Evolutionary conservation across 2,113 vertebrate species (phyloP).

Genomic region (Albula goreensis): DNA sequence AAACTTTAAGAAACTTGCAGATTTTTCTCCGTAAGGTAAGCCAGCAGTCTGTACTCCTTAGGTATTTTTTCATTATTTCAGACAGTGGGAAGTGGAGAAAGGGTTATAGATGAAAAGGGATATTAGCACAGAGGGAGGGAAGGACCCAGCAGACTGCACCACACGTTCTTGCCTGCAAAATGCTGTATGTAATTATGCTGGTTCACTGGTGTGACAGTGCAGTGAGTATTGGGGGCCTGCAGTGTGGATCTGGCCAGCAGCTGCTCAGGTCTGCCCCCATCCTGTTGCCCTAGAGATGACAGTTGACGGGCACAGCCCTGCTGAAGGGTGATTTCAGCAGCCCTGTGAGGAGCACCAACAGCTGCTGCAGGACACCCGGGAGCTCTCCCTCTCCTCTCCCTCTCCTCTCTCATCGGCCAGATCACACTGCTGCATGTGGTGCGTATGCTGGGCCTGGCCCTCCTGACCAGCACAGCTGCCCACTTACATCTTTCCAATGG

Average conservation of each 20-base stretch:
- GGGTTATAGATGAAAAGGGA: no score
- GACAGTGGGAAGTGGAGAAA: neutral
- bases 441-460: neutral
- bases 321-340: slow-evolving; percentile 19
- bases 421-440: neutral
- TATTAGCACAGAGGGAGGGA: no score
- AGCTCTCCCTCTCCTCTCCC: neutral
- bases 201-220: neutral
- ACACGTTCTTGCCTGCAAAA: neutral
- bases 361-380: neutral
- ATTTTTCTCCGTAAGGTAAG: no score
- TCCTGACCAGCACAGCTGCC: slow-evolving; percentile 10
- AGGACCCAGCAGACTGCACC: neutral
- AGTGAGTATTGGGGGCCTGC: neutral
- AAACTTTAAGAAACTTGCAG: no score
- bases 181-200: neutral
- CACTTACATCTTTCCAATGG: neutral
- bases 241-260: neutral
- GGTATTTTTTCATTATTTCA: neutral
- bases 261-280: neutral
- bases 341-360: slow-evolving; percentile 8
- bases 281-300: slow-evolving; percentile 1
- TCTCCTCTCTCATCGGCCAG: neutral
- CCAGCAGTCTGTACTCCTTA: no score
- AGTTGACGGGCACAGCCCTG: neutral